phyloP scores from a whole-genome alignment of 2,888 invertebrate genomes.

The Uropetala carovei region DNA sequence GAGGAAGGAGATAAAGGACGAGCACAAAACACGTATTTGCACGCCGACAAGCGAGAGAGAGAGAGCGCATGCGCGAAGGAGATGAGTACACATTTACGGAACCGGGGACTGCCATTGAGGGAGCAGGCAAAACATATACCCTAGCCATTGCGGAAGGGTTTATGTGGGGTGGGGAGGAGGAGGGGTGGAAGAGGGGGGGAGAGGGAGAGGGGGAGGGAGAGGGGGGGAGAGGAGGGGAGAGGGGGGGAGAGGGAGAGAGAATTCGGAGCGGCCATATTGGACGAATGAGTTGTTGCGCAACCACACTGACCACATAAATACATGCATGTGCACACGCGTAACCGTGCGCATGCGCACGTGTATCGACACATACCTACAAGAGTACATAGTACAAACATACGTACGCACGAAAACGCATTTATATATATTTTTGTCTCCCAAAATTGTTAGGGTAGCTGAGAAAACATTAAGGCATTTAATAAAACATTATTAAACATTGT shows the following conservation, averaged over 20 bases:
- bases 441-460: too few species aligned
- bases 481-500: too few species aligned
- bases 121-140: conserved; percentile 29
- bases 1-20: neutral
- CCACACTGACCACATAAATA: too few species aligned
- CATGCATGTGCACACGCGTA: too few species aligned
- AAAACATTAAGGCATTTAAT: too few species aligned
- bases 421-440: too few species aligned
- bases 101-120: conserved; percentile 34
- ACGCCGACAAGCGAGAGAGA: neutral
- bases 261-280: too few species aligned
- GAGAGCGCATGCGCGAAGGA: conserved; percentile 17
- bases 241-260: neutral
- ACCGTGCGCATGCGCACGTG: too few species aligned
- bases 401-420: too few species aligned
- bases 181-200: neutral
- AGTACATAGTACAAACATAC: too few species aligned
- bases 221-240: neutral
- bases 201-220: neutral
- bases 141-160: conserved; percentile 11
- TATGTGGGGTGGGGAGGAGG: neutral
- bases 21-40: conserved; percentile 47
- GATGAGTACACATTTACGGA: conserved; percentile 17
- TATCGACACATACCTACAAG: too few species aligned
- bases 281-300: too few species aligned